Evolutionary conservation across 2,888 invertebrate genomes (phyloP).

Genomic region (Alsophila aescularia): DNA sequence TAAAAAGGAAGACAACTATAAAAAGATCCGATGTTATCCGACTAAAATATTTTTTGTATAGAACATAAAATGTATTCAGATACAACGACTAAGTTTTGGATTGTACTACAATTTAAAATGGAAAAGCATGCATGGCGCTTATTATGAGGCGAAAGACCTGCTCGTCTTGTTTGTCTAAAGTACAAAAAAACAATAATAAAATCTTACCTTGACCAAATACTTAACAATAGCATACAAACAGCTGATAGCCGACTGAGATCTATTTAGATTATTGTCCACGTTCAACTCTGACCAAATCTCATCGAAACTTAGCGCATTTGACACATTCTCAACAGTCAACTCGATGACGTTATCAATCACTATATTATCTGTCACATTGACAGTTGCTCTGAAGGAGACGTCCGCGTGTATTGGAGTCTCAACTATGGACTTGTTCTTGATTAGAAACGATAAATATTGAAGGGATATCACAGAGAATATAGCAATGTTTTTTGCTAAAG

Average conservation of each 20-base stretch:
- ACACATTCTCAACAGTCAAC: slow-evolving; percentile 68
- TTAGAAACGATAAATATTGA: slow-evolving; percentile 78
- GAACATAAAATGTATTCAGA: no score
- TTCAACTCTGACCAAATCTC: slow-evolving; percentile 78
- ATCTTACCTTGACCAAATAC: slow-evolving; percentile 74
- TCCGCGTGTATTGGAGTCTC: slow-evolving; percentile 73
- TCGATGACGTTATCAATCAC: slow-evolving; percentile 70
- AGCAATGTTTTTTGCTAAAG: slow-evolving; percentile 67
- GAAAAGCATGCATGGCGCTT: no score
- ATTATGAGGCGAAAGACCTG: no score
- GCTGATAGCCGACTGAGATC: slow-evolving; percentile 77
- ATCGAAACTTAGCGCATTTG: slow-evolving; percentile 64
- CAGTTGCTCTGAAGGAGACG: slow-evolving; percentile 67
- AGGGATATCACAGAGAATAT: slow-evolving; percentile 74
- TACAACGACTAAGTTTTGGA: no score
- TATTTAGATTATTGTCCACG: slow-evolving; percentile 67
- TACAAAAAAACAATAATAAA: no score
- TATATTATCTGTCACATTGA: slow-evolving; percentile 62
- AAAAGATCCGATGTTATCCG: no score
- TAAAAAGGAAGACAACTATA: no score
- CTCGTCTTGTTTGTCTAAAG: no score
- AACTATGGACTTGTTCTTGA: slow-evolving; percentile 78
- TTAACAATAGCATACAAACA: slow-evolving; percentile 77
- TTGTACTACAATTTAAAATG: no score
- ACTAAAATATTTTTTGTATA: no score